These are phyloP conservation scores for Intellagama lesueurii DNA, from an alignment of 2,797 vertebrate genomes.

Conservation along the genomic window DNA sequence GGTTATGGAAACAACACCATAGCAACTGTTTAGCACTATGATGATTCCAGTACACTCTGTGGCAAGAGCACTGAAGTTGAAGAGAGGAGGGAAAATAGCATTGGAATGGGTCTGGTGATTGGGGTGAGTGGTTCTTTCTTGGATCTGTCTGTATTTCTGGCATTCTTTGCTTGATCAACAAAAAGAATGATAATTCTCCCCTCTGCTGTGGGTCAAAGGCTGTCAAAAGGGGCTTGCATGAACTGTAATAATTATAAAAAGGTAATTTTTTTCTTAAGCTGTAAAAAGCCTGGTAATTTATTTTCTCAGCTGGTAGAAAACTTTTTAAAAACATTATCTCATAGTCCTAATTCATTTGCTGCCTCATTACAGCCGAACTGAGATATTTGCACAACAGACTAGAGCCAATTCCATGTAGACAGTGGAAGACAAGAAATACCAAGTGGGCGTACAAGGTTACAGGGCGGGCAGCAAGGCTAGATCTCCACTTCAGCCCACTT, in stretches of 20 bases:
- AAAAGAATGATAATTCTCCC: not conserved
- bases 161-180: not conserved
- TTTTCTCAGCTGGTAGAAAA: slow-evolving; percentile 7
- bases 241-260: not conserved
- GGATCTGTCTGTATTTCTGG: not conserved
- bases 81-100: no score
- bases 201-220: not conserved
- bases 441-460: not conserved
- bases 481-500: not conserved
- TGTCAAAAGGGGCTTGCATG: not conserved
- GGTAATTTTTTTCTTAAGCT: not conserved
- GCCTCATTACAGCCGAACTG: not conserved
- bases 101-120: no score
- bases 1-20: no score
- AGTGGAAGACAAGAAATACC: not conserved
- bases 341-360: slow-evolving; percentile 9
- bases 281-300: slow-evolving; percentile 34
- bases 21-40: not conserved
- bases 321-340: slow-evolving; percentile 21
- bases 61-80: not conserved
- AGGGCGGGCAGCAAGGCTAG: not conserved
- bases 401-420: not conserved
- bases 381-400: not conserved
- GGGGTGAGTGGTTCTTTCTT: not conserved
- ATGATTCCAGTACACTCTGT: not conserved